phyloP scores from a whole-genome alignment of 2,888 invertebrate species.

The Apocheima hispidaria region DNA sequence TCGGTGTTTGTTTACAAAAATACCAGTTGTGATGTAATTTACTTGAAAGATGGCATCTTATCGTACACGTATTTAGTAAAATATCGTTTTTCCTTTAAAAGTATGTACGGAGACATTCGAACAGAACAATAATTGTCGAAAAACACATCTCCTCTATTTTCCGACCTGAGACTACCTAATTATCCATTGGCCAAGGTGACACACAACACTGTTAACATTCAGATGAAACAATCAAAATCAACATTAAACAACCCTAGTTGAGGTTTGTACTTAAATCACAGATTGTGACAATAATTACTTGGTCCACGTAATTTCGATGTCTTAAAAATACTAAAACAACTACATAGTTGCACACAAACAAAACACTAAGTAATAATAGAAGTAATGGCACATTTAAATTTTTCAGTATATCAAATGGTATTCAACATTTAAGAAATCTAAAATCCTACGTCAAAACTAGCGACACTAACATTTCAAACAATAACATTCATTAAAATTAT shows the following conservation, averaged over 20 bases:
- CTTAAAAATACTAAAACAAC: not conserved
- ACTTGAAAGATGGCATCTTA: too few species aligned
- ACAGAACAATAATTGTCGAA: too few species aligned
- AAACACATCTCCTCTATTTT: too few species aligned
- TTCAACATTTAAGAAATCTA: conserved; percentile 25
- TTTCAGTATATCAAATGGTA: conserved; percentile 3
- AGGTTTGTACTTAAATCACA: conserved; percentile 32
- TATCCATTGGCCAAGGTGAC: conserved; percentile 6
- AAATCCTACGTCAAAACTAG: conserved; percentile 33
- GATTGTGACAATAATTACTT: conserved; percentile 27
- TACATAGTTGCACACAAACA: conserved; percentile 9
- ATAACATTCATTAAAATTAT: conserved; percentile 39
- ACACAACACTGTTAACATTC: conserved; percentile 3
- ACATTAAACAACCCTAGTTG: conserved; percentile 23
- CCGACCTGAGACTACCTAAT: not conserved
- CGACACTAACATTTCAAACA: conserved; percentile 38
- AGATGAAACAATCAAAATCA: conserved; percentile 30
- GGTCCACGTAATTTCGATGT: conserved; percentile 23
- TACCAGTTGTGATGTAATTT: too few species aligned
- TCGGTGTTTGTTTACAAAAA: too few species aligned
- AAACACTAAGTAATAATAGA: conserved; percentile 6
- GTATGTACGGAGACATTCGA: too few species aligned
- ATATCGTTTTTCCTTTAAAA: too few species aligned
- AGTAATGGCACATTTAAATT: conserved; percentile 29
- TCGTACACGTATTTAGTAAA: too few species aligned